Evolutionary conservation across 2,113 vertebrate species (phyloP).

Genomic region (Thalassarche chlororhynchos): DNA sequence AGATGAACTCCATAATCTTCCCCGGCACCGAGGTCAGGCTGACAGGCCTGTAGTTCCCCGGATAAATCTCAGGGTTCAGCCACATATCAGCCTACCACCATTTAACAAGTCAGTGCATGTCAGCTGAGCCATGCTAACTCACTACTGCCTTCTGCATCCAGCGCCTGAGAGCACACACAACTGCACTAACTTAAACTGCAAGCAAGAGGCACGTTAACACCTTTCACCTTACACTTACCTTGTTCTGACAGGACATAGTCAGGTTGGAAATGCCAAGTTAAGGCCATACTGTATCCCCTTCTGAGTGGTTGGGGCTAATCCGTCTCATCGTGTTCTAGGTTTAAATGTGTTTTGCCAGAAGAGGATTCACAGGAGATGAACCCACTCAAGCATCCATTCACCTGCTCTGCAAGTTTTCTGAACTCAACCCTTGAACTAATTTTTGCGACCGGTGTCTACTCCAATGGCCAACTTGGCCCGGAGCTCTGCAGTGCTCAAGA

Average conservation of each 20-base stretch:
- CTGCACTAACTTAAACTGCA: background rate
- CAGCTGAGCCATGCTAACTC: background rate
- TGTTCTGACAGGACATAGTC: background rate
- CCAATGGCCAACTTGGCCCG: background rate
- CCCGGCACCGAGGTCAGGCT: too few relatives aligned
- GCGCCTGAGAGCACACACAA: background rate
- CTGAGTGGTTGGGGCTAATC: background rate
- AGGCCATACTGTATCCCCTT: background rate
- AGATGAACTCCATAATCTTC: too few relatives aligned
- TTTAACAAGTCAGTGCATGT: background rate
- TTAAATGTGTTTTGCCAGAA: background rate
- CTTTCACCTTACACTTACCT: background rate
- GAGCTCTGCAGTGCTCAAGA: background rate
- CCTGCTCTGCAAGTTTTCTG: background rate
- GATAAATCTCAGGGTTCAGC: background rate
- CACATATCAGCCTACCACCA: background rate
- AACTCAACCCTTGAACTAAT: background rate
- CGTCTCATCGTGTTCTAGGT: accelerated
- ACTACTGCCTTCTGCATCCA: background rate
- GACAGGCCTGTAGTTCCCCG: too few relatives aligned
- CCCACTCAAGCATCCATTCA: background rate
- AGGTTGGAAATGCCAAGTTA: background rate
- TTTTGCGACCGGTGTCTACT: background rate
- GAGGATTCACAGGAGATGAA: background rate
- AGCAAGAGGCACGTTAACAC: background rate